Evolutionary conservation across 1,140 invertebrate genomes (phyloP).

Genomic region (Oreohelix idahoensis): DNA sequence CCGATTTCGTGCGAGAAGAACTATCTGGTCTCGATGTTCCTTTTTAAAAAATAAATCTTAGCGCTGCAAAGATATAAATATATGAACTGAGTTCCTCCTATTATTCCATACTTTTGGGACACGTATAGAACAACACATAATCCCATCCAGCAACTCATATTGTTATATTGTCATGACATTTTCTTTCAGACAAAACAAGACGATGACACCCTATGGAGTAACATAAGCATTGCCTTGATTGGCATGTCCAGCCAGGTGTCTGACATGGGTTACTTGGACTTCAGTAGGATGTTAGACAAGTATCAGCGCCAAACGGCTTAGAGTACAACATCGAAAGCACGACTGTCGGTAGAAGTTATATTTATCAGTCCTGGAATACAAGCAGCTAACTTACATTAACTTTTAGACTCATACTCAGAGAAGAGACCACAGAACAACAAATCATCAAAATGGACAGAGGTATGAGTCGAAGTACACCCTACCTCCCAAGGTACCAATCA

Average conservation of each 20-base stretch:
- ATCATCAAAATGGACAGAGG: slow-evolving; percentile 29
- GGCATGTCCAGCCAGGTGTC: not conserved
- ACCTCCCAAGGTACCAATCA: slow-evolving; percentile 37
- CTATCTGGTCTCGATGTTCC: too few species aligned
- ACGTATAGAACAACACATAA: too few species aligned
- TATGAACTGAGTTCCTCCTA: too few species aligned
- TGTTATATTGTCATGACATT: not conserved
- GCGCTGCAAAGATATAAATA: too few species aligned
- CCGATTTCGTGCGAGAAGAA: too few species aligned
- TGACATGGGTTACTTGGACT: not conserved
- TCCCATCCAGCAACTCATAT: not conserved
- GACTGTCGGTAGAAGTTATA: not conserved
- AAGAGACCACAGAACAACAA: not conserved
- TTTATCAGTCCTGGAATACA: too few species aligned
- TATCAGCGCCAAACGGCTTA: too few species aligned
- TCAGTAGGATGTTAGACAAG: too few species aligned
- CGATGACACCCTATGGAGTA: not conserved
- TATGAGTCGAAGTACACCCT: slow-evolving; percentile 40
- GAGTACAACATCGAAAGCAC: not conserved
- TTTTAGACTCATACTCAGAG: not conserved
- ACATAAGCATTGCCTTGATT: not conserved
- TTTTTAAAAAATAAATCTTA: too few species aligned
- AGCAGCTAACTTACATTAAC: not conserved
- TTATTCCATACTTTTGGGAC: too few species aligned
- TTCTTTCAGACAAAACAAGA: not conserved